Percentiles rank a stretch among this genome's conserved stretches.
phyloP scores from a whole-genome alignment of 2,113 vertebrate genomes.

The Heliornis fulica region DNA sequence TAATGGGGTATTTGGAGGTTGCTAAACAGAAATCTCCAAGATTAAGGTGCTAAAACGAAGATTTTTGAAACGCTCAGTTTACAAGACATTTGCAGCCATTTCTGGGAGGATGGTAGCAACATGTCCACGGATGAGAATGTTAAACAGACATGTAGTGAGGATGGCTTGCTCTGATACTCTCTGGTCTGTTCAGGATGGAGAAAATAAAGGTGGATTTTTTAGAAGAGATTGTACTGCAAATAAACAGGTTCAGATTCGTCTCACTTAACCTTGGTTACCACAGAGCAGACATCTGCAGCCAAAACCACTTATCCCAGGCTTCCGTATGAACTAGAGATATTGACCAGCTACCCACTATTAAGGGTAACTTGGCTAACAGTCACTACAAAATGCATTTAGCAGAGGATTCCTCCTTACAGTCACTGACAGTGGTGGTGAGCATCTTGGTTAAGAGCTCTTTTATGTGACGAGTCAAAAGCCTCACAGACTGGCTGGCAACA shows the following conservation, averaged over 20 bases:
- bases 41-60: not conserved
- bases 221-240: not conserved
- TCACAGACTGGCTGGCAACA: not conserved
- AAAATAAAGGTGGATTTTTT: slow-evolving; percentile 35
- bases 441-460: not conserved
- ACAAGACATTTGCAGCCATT: not conserved
- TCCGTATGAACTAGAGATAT: not conserved
- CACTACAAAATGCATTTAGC: not conserved
- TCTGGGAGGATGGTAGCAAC: not conserved
- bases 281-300: not conserved
- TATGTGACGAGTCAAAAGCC: not conserved
- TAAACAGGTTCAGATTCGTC: not conserved
- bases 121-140: not conserved
- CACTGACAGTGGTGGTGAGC: not conserved
- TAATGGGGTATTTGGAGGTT: not conserved
- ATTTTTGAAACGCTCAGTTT: not conserved
- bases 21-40: not conserved
- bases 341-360: not conserved
- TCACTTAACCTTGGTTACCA: not conserved
- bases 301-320: not conserved
- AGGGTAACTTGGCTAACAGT: not conserved
- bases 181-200: not conserved
- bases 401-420: not conserved
- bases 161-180: not conserved
- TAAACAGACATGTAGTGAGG: slow-evolving; percentile 39